These are phyloP conservation scores for Aradophagus sp. DNA, from an alignment of 1,140 invertebrate genomes.

Conservation along the genomic window DNA sequence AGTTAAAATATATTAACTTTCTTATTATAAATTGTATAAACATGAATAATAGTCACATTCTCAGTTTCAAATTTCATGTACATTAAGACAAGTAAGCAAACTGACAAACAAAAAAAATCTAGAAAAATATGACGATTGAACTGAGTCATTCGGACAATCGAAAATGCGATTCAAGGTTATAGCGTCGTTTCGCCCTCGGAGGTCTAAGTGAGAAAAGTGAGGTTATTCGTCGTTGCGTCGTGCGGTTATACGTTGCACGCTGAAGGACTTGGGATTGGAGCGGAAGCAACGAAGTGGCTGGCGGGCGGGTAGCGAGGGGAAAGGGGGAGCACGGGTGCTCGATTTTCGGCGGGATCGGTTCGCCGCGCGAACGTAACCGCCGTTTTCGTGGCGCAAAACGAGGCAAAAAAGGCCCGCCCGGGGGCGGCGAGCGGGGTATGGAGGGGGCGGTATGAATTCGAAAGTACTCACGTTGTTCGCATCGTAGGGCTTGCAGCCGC, in stretches of 20 bases:
- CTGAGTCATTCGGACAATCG: constrained; percentile 4
- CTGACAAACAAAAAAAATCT: no score
- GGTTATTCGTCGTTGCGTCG: constrained; percentile 55
- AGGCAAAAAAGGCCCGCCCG: constrained; percentile 16
- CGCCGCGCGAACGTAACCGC: constrained; percentile 4
- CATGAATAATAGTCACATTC: no score
- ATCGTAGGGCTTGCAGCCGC: constrained; percentile 68
- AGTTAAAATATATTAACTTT: no score
- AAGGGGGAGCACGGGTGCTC: not conserved
- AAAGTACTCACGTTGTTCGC: constrained; percentile 72
- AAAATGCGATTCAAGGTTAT: constrained; percentile 47
- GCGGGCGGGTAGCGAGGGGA: not conserved
- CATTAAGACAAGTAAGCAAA: no score
- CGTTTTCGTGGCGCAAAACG: constrained; percentile 7
- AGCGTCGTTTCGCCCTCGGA: constrained; percentile 23
- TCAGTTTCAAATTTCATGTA: no score
- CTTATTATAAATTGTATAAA: no score
- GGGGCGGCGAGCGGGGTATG: constrained; percentile 11
- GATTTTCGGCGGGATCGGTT: constrained; percentile 14
- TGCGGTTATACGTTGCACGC: constrained; percentile 6
- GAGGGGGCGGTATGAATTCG: constrained; percentile 16
- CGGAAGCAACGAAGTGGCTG: no score
- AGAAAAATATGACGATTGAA: not conserved
- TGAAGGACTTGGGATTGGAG: not conserved
- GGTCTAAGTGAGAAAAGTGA: constrained; percentile 50